A percentile compares a stretch with the other conserved stretches of the same genome.
phyloP scores from a whole-genome alignment of 2,797 vertebrate species.

The Sebastes oblongus region DNA sequence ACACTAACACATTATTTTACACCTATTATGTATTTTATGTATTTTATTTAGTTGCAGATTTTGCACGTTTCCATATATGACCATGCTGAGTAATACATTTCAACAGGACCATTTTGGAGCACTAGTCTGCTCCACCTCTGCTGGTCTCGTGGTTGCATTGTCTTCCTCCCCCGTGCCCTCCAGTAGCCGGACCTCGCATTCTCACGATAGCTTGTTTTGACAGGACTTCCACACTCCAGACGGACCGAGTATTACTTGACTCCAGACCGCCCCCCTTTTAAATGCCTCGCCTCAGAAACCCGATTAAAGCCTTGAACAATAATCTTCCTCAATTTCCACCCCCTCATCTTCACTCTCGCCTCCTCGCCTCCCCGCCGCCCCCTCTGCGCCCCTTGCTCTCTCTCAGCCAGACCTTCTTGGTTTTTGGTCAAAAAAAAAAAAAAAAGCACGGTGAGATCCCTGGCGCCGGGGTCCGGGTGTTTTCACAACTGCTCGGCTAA shows the following conservation, averaged over 20 bases:
- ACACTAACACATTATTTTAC: neutral
- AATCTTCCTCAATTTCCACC: slow-evolving; percentile 57
- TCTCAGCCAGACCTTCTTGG: slow-evolving; percentile 44
- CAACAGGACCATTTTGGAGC: neutral
- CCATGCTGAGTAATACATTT: neutral
- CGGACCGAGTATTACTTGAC: slow-evolving; percentile 38
- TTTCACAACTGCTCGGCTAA: slow-evolving; percentile 74
- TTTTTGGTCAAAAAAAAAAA: slow-evolving; percentile 50
- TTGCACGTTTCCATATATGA: neutral
- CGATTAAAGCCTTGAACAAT: slow-evolving; percentile 61
- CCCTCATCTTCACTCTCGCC: slow-evolving; percentile 44
- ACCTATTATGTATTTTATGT: neutral
- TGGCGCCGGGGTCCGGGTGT: slow-evolving; percentile 59
- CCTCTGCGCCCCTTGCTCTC: neutral
- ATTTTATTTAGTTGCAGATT: neutral
- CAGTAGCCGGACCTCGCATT: slow-evolving; percentile 30
- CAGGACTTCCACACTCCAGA: slow-evolving; percentile 68
- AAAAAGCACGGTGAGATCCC: slow-evolving; percentile 43
- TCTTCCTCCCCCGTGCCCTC: neutral
- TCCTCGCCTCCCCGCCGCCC: neutral
- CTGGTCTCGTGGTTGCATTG: slow-evolving; percentile 12
- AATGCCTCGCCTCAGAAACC: slow-evolving; percentile 56
- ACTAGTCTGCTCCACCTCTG: neutral
- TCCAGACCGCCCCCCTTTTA: slow-evolving; percentile 33
- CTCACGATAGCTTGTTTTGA: slow-evolving; percentile 77